Evolutionary conservation across 2,113 vertebrate genomes (phyloP).

Genomic region (Pseudois nayaur): DNA sequence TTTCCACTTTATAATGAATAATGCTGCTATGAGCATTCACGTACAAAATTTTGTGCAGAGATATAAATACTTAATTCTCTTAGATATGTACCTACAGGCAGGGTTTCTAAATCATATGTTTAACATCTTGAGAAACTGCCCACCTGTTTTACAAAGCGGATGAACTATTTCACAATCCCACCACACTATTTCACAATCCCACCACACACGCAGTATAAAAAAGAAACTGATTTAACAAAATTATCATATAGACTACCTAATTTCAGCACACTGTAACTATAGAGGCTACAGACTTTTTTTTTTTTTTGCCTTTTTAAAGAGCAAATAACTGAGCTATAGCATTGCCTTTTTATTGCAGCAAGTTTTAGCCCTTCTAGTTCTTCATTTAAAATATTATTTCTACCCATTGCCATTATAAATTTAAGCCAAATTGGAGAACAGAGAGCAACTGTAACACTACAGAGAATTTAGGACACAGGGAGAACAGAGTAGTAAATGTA

Average conservation of each 20-base stretch:
- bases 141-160: not conserved
- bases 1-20: not conserved
- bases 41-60: not conserved
- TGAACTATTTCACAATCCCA: too few relatives aligned
- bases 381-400: slow-evolving; percentile 19
- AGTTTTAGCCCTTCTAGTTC: not conserved
- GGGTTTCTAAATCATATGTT: not conserved
- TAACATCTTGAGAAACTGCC: not conserved
- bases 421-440: not conserved
- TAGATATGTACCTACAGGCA: not conserved
- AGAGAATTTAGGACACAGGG: not conserved
- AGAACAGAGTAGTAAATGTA: not conserved
- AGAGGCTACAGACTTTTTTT: not conserved
- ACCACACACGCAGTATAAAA: not conserved
- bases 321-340: not conserved
- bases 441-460: not conserved
- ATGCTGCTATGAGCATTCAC: not conserved
- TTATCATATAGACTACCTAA: not conserved
- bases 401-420: not conserved
- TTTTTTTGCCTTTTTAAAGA: not conserved
- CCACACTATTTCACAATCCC: not conserved
- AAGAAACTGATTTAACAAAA: not conserved
- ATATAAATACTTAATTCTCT: not conserved
- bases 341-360: not conserved
- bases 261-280: not conserved